Evolutionary conservation across 2,113 vertebrate species (phyloP), one percentile per base, ranked within the genome.

Genomic region (Thermophis baileyi): DNA sequence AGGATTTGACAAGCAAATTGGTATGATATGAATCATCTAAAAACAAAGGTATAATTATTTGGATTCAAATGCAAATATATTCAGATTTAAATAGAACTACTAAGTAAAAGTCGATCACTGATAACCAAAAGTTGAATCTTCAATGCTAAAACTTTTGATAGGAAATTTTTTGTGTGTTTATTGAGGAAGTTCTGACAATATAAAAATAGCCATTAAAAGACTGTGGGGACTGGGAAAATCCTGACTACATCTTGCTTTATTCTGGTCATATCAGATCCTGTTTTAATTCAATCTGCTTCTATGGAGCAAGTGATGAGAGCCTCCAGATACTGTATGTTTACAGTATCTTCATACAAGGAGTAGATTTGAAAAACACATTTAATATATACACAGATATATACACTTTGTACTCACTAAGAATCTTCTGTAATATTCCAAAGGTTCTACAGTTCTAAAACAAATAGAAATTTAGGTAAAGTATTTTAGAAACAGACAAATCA

Each of bases 391-490:
- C 0, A 91, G 6, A 85, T 46, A 91, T 3, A 74, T 0, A 0
- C 1, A 57, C 3, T 55, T 51, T 95, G 88, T 91, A 98, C 99
- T 97, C 85, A 99, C 99, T 98, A 99, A 96, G 97, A 99, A 99
- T 89, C 98, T 99, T 94, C 98, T 98, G 97, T 99, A 99, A 94
- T 99, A 99, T 93, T 99, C 99, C 97, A 99, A 30, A 0, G 99
- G 99, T 91, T 99, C 99, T 91, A 99, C 99, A 1, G 98, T 99
- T 97, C 99, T 99, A 93, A 91, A 98, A 97, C 1, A 95, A 91
- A 95, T 0, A 93, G 16, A 91, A 95, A 90, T 4, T 57, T 16
- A 95, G 91, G 6, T 88, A 92, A 53, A 51, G 20, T 40, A 22
- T 88, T 88, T 88, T 92, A 20, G 11, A 63, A 50, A 10, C 3